Base-by-base conservation (phyloP, 2,113 vertebrate genomes). In the Phyllostomus hastatus region DNA sequence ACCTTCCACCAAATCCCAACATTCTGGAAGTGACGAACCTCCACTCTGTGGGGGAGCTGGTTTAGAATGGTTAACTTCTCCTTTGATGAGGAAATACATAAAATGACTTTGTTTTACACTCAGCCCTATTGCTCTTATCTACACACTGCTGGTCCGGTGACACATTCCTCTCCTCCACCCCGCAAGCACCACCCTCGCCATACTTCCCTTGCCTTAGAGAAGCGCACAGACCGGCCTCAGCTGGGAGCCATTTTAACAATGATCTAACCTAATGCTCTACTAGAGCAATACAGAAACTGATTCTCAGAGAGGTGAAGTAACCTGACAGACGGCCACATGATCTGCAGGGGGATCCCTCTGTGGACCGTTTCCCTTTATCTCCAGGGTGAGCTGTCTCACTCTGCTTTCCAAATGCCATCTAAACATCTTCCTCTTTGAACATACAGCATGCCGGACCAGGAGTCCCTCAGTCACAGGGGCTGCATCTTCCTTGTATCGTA, bases 61-160 rank as follows among this genome's bases (percentile, higher is more conserved):
- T 88, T 54, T 46, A 31, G 20, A 80, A 66, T 16, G 15, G 6
- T 6, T 26, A 26, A 57, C 4, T 9, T 95, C 57, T 38, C 52
- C 54, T 70, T 67, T 54, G 0, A 7, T 14, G 59, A n/a, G 19
- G 2, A 88, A 92, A 10, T 7, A 38, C 24, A 66, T 5, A 46
- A 46, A 28, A 54, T 15, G 38, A 6, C 33, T 85, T 88, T 33
- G 46, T 43, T 35, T 70, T 6, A 43, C n/a, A 50, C 4, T 10
- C 4, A 8, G 41, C 20, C 38, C 11, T 46, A 41, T 28, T 46
- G 43, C 12, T 50, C 31, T 80, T 76, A 28, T n/a, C 50, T 57
- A 54, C 9, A 50, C 0, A 84, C 31, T 1, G 0, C 10, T 31
- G 4, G 7, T 38, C 16, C 28, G 10, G 24, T 0, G 14, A 12